A percentile compares a stretch with the other conserved stretches of the same genome.
Conservation (phyloP, 1,140 invertebrate genomes). For the Choristoneura fumiferana region DNA sequence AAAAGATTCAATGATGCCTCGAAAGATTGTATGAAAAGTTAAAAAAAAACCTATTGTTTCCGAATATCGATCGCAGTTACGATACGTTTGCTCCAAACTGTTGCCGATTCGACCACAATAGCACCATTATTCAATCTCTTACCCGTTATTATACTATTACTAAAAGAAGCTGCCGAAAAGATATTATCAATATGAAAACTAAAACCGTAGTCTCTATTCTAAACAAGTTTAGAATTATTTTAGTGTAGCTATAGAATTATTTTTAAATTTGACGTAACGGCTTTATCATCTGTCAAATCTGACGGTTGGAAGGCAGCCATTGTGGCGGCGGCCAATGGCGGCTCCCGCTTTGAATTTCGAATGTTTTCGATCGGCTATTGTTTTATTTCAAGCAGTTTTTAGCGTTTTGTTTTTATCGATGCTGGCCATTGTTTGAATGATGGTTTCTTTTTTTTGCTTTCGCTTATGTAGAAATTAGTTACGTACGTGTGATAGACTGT, state of each 20-base stretch:
- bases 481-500: neutral
- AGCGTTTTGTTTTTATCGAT: slow-evolving; percentile 7
- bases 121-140: neutral
- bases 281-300: slow-evolving; percentile 23
- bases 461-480: no score
- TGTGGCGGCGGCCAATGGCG: slow-evolving; percentile 39
- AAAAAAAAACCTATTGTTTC: no score
- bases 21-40: no score
- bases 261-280: slow-evolving; percentile 17
- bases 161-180: slow-evolving; percentile 9
- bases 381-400: slow-evolving; percentile 24
- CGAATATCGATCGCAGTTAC: no score
- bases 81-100: no score
- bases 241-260: neutral
- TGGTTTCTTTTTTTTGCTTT: slow-evolving; percentile 31
- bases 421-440: slow-evolving; percentile 32
- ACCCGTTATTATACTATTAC: slow-evolving; percentile 12
- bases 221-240: neutral
- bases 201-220: neutral
- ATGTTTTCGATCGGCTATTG: slow-evolving; percentile 42
- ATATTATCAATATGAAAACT: slow-evolving; percentile 7
- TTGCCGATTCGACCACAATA: neutral
- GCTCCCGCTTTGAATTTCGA: slow-evolving; percentile 43
- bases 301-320: slow-evolving; percentile 22
- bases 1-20: no score